Evolutionary conservation across 2,113 vertebrate genomes (phyloP), one percentile per base, ranked within the genome.

Genomic region (Sula dactylatra): DNA sequence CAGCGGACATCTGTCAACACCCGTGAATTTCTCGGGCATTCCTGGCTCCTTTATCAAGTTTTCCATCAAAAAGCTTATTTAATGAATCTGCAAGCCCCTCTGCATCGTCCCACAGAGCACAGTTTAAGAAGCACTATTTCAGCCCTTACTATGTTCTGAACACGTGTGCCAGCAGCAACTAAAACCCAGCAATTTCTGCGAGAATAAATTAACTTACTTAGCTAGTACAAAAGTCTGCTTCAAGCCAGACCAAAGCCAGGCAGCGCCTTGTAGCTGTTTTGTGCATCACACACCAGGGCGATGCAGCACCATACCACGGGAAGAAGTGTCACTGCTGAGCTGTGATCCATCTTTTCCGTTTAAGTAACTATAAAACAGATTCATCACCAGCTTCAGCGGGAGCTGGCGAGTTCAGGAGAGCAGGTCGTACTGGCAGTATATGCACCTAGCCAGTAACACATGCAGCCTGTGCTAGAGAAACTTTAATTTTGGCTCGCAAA

Each of bases 1-100:
- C 88, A 47, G 18, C 3, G 3, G 44, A 55, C 1, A 6, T 62
- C 96, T 69, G 70, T 90, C 95, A 93, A 52, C 95, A 86, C 20
- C 56, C 36, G 0, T 31, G 70, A 64, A 94, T 86, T 92, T 93
- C 82, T 64, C 6, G 4, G 82, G 62, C 84, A 72, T 76, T 95
- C 85, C 88, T 59, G 73, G 85, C 73, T 92, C 40, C 90, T 88
- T 92, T 56, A 85, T 65, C 66, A 40, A 79, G 13, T 56, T 69
- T 72, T 76, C 71, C 71, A 82, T 82, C 82, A 82, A 56, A 88
- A 88, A 90, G 47, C 42, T 91, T 34, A 58, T 70, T 79, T 76
- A 90, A 66, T 27, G 18, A 52, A 67, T 21, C 85, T 49, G 11
- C 26, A 76, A 90, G 61, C 15, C 74, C 24, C 82, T 36, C 56